Percentiles rank a stretch among this genome's conserved stretches.
Evolutionary conservation across 2,797 vertebrate species (phyloP).

Genomic region (Pantherophis alleghaniensis): DNA sequence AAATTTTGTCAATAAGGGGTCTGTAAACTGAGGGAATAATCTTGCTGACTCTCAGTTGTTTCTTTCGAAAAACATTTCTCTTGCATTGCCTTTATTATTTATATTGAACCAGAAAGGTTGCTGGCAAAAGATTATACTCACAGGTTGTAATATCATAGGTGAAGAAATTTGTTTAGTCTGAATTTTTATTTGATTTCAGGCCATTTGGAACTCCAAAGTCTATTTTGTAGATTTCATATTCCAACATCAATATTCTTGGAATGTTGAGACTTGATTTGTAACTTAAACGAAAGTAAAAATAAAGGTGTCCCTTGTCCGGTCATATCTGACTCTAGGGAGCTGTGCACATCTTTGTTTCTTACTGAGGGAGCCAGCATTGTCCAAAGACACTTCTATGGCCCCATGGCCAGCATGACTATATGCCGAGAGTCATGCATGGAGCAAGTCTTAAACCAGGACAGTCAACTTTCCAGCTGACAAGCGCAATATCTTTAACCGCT

Average conservation of each 20-base stretch:
- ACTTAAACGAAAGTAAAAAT: not conserved
- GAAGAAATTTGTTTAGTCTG: not conserved
- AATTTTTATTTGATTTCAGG: not conserved
- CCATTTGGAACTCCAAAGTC: not conserved
- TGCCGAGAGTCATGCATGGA: not conserved
- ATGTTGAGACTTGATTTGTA: not conserved
- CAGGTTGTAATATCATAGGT: not conserved
- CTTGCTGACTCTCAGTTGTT: not conserved
- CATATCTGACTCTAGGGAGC: not conserved
- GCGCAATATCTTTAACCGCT: not conserved
- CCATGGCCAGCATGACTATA: not conserved
- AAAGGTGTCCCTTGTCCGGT: not conserved
- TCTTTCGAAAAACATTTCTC: constrained; percentile 17
- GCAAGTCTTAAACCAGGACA: not conserved
- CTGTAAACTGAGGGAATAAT: constrained; percentile 30
- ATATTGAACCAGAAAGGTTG: not conserved
- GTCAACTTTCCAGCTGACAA: not conserved
- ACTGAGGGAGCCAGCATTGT: not conserved
- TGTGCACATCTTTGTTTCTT: not conserved
- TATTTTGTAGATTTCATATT: not conserved
- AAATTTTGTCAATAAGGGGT: not conserved
- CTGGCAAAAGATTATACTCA: constrained; percentile 15
- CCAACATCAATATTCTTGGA: not conserved
- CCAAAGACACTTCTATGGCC: not conserved
- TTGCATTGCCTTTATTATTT: constrained; percentile 17